phyloP scores from a whole-genome alignment of 1,140 invertebrate species.

The Pachypsylla venusta region DNA sequence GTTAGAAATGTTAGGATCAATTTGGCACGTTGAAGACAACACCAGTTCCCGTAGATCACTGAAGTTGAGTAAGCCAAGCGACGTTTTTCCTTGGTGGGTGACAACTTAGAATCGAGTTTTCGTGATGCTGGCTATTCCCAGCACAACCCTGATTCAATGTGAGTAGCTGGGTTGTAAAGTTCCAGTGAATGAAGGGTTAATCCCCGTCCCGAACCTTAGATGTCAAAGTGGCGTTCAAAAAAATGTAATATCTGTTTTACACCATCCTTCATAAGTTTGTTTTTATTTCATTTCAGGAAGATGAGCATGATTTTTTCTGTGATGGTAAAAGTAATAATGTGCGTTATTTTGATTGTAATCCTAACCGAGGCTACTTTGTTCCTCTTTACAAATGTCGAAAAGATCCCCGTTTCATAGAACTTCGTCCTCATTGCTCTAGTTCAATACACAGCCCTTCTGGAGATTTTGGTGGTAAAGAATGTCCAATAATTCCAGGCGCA shows the following conservation, averaged over 20 bases:
- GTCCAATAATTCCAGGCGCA: constrained; percentile 58
- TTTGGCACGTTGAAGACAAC: too few species aligned
- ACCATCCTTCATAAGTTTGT: not conserved
- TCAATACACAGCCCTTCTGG: not conserved
- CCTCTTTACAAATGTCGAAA: constrained; percentile 55
- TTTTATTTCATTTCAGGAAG: constrained; percentile 35
- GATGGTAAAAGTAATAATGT: constrained; percentile 60
- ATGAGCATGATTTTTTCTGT: constrained; percentile 49
- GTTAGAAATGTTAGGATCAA: not conserved
- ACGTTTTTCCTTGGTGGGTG: too few species aligned
- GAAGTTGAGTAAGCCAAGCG: too few species aligned
- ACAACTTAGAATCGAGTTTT: too few species aligned
- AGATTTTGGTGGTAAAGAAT: constrained; percentile 47
- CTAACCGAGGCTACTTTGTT: constrained; percentile 59
- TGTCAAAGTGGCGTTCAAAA: too few species aligned
- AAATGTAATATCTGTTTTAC: too few species aligned
- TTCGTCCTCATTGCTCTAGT: constrained; percentile 19
- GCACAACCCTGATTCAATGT: too few species aligned
- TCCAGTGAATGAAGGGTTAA: too few species aligned
- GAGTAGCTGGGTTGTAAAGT: too few species aligned
- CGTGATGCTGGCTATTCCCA: too few species aligned
- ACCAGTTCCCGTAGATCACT: too few species aligned
- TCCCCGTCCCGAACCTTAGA: too few species aligned
- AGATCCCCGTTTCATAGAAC: constrained; percentile 59
- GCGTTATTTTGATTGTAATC: constrained; percentile 53